Evolutionary conservation across 2,797 vertebrate species (phyloP).

Genomic region (Acrossocheilus fasciatus): DNA sequence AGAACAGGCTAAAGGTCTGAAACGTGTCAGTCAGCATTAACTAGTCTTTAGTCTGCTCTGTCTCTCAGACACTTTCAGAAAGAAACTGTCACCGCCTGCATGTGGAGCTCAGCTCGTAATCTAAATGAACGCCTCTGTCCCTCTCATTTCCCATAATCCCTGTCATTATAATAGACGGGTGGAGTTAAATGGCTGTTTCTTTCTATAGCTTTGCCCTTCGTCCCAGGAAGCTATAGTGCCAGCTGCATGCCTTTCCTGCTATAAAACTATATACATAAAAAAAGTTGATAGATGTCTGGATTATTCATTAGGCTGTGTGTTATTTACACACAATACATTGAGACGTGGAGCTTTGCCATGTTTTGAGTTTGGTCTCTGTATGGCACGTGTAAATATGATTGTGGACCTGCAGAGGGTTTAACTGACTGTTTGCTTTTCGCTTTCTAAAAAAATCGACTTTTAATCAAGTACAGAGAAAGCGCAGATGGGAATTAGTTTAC

Average conservation of each 20-base stretch:
- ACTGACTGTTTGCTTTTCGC: background rate
- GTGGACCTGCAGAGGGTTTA: background rate
- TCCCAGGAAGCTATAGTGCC: background rate
- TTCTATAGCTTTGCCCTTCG: conserved; percentile 2
- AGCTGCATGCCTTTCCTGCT: conserved; percentile 26
- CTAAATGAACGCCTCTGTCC: conserved; percentile 56
- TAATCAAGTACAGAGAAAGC: background rate
- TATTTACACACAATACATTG: background rate
- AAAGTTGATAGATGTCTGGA: background rate
- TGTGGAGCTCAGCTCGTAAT: conserved; percentile 49
- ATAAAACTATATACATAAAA: background rate
- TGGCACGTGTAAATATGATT: background rate
- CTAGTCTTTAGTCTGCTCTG: background rate
- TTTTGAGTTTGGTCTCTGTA: background rate
- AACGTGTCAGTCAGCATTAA: conserved; percentile 13
- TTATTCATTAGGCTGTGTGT: conserved; percentile 7
- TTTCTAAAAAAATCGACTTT: background rate
- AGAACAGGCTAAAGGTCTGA: background rate
- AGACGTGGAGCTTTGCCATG: background rate
- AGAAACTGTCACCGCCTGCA: background rate
- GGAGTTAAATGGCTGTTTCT: conserved; percentile 21
- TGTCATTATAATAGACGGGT: conserved; percentile 52
- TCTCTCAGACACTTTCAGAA: background rate
- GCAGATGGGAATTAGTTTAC: background rate
- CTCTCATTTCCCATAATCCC: conserved; percentile 62